Conservation (phyloP, 1,140 invertebrate genomes). For the Eriocheir sinensis region DNA sequence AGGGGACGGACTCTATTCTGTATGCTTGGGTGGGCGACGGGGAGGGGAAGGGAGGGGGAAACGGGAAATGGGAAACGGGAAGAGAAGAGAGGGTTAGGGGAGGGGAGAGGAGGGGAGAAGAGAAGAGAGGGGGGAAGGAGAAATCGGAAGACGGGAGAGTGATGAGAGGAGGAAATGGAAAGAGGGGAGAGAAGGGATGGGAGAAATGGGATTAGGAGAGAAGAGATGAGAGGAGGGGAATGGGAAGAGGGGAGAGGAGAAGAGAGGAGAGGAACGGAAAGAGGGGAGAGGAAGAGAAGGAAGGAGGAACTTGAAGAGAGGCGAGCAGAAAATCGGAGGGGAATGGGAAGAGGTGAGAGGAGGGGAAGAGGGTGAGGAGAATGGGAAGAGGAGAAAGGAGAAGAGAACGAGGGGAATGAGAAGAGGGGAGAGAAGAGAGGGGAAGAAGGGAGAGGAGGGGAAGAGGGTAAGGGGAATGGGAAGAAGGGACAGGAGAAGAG, state of each 20-base stretch:
- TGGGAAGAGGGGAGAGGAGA: background rate
- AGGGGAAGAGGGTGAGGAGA: background rate
- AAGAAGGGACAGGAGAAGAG: background rate
- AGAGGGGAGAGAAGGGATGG: too few species aligned
- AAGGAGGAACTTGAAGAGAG: background rate
- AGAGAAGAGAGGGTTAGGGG: background rate
- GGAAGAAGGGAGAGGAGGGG: background rate
- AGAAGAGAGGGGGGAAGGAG: background rate
- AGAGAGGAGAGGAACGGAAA: background rate
- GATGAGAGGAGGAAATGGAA: background rate
- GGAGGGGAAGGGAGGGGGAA: background rate
- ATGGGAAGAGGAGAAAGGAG: background rate
- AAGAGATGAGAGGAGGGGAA: too few species aligned
- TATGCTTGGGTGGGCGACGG: too few species aligned
- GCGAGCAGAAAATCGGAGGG: too few species aligned
- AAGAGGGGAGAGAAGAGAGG: too few species aligned
- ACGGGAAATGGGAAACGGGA: background rate
- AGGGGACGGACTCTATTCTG: too few species aligned
- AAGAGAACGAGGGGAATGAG: background rate
- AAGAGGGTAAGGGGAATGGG: background rate
- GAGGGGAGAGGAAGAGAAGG: background rate
- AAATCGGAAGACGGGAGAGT: background rate
- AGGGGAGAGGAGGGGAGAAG: background rate
- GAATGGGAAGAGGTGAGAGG: background rate
- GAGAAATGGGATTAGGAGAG: background rate